A percentile compares a stretch with the other conserved stretches of the same genome.
Conservation (phyloP, 2,888 invertebrate genomes). For the Leucania comma region DNA sequence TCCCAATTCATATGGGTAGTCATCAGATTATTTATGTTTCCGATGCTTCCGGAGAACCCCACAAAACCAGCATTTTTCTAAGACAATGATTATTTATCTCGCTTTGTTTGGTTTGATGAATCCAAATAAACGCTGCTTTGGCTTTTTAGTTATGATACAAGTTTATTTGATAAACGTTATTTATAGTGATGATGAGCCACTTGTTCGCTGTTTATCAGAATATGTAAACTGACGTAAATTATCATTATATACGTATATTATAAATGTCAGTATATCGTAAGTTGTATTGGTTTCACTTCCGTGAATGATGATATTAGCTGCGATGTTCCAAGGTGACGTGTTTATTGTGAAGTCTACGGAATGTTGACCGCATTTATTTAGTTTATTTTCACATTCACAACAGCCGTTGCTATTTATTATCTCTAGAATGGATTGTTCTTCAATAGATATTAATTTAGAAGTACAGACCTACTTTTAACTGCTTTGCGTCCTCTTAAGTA, state of each 20-base stretch:
- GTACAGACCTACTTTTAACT: slow-evolving; percentile 3
- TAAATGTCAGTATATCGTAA: slow-evolving; percentile 15
- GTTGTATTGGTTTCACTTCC: slow-evolving; percentile 35
- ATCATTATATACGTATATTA: slow-evolving; percentile 8
- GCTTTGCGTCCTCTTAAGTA: slow-evolving; percentile 7
- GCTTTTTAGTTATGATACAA: slow-evolving; percentile 32
- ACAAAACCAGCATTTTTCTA: slow-evolving; percentile 63
- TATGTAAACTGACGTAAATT: not conserved
- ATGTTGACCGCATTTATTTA: slow-evolving; percentile 41
- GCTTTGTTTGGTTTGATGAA: slow-evolving; percentile 50
- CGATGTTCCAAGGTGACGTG: slow-evolving; percentile 20
- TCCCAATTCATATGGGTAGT: slow-evolving; percentile 36
- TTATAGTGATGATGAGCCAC: slow-evolving; percentile 41
- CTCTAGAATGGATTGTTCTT: slow-evolving; percentile 7
- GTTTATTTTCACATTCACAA: slow-evolving; percentile 34
- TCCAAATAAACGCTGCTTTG: slow-evolving; percentile 50
- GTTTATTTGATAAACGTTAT: slow-evolving; percentile 50
- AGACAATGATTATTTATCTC: slow-evolving; percentile 59
- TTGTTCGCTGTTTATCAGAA: slow-evolving; percentile 33
- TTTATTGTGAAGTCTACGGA: slow-evolving; percentile 25
- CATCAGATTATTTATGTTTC: slow-evolving; percentile 62
- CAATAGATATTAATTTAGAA: slow-evolving; percentile 3
- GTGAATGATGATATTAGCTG: slow-evolving; percentile 24
- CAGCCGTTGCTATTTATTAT: slow-evolving; percentile 13
- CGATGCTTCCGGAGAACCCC: slow-evolving; percentile 52